These are phyloP conservation scores for Trachurus trachurus DNA, from an alignment of 2,797 vertebrate genomes.

Conservation along the genomic window DNA sequence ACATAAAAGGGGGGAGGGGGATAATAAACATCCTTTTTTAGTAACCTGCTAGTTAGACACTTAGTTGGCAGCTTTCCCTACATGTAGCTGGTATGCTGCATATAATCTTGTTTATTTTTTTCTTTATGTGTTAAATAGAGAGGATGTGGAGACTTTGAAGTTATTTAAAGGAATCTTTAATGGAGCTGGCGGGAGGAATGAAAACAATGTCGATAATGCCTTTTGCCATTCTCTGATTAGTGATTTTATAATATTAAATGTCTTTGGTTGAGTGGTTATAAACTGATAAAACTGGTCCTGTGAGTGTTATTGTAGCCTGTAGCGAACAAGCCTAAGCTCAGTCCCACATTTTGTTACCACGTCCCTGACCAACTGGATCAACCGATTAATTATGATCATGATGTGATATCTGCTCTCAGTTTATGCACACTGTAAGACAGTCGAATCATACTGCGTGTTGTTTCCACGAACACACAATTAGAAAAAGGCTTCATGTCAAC, in stretches of 20 bases:
- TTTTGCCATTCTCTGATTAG: not conserved
- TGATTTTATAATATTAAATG: not conserved
- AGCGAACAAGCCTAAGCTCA: not conserved
- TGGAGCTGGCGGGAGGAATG: fast-evolving
- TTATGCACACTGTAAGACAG: not conserved
- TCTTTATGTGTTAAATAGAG: not conserved
- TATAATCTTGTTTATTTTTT: not conserved
- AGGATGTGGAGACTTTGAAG: not conserved
- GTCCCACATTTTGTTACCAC: not conserved
- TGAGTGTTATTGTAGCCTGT: not conserved
- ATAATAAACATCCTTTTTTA: not conserved
- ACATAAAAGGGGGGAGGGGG: not conserved
- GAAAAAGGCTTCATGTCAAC: conserved; percentile 42
- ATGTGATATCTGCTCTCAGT: conserved; percentile 10
- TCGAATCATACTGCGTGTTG: not conserved
- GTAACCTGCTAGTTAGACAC: not conserved
- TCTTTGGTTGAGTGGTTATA: not conserved
- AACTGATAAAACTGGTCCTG: not conserved
- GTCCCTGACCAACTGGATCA: not conserved
- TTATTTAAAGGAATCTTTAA: not conserved
- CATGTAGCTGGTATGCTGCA: not conserved
- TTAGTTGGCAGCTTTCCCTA: not conserved
- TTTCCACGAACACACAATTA: conserved; percentile 31
- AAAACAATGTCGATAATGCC: not conserved
- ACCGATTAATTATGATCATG: conserved; percentile 13